These are phyloP conservation scores for Fulica atra DNA, from an alignment of 2,113 vertebrate species.

Conservation along the genomic window DNA sequence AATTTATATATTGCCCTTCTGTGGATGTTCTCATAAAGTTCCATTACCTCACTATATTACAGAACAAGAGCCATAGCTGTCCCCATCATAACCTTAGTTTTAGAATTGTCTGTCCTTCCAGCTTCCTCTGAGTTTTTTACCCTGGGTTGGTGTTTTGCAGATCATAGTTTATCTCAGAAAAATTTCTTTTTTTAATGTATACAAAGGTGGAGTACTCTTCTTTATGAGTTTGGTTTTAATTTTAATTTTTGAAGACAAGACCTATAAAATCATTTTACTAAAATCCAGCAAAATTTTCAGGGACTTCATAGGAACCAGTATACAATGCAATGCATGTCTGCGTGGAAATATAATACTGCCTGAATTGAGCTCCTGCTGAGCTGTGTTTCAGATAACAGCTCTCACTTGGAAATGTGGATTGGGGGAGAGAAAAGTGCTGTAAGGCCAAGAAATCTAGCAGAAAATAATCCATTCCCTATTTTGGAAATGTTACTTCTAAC, in stretches of 20 bases:
- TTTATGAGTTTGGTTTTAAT: neutral
- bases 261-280: neutral
- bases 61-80: neutral
- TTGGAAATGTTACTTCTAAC: neutral
- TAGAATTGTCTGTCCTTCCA: neutral
- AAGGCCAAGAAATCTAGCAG: neutral
- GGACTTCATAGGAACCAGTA: neutral
- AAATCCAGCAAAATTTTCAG: neutral
- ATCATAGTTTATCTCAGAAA: neutral
- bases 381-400: neutral
- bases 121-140: neutral
- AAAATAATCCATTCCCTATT: neutral
- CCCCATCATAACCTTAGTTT: neutral
- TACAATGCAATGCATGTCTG: neutral
- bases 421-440: neutral
- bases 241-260: neutral
- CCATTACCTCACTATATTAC: neutral
- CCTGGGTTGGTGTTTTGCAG: neutral
- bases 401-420: neutral
- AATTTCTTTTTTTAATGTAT: neutral
- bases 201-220: neutral
- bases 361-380: neutral
- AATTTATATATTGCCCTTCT: neutral
- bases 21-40: neutral
- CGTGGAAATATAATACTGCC: neutral